phyloP scores from a whole-genome alignment of 2,797 vertebrate species.

The Lateolabrax maculatus region DNA sequence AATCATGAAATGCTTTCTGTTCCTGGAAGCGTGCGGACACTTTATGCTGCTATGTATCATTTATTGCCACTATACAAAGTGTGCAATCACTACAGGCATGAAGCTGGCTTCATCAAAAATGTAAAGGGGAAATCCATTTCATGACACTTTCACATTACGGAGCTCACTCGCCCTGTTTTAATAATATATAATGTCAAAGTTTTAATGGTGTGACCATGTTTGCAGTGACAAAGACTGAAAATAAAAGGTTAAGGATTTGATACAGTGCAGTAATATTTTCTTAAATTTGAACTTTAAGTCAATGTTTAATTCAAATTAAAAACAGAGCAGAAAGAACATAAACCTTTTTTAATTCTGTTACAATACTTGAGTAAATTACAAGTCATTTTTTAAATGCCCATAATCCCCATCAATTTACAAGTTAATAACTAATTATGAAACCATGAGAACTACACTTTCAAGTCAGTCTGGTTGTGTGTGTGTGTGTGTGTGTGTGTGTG shows the following conservation, averaged over 20 bases:
- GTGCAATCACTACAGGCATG: background rate
- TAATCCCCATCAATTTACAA: background rate
- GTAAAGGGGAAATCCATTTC: background rate
- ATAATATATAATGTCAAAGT: background rate
- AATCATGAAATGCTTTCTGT: conserved; percentile 1
- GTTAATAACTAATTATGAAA: background rate
- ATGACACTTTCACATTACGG: background rate
- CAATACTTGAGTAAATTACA: background rate
- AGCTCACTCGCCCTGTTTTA: background rate
- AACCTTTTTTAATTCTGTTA: background rate
- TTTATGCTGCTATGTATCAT: conserved; percentile 15
- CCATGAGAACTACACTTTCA: background rate
- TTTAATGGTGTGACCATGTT: background rate
- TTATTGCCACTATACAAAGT: background rate
- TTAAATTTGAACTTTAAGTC: background rate
- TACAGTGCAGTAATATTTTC: background rate
- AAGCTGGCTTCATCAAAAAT: conserved; percentile 25
- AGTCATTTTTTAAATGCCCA: too few species aligned
- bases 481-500: too few species aligned
- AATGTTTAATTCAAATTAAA: background rate
- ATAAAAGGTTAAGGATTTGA: too few species aligned
- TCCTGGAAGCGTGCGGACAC: background rate
- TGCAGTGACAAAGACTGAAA: background rate
- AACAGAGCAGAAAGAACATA: background rate
- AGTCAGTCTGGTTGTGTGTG: too few species aligned